Conservation (phyloP, 2,113 vertebrate genomes). For the Carlito syrichta region DNA sequence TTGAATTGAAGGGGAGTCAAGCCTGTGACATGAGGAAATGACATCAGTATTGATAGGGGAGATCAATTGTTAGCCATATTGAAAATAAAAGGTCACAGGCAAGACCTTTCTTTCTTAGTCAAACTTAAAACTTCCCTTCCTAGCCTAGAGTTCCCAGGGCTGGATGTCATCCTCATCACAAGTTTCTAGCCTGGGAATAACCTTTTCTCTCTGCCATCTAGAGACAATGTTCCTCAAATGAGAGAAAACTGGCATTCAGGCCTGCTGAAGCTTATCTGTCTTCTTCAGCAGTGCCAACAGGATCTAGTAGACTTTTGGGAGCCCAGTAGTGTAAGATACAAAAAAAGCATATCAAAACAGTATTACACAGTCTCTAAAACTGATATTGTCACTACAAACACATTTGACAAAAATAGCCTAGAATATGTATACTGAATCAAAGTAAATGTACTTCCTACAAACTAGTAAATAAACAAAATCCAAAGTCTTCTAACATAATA, state of each 20-base stretch:
- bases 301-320: background rate
- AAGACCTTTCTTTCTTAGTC: background rate
- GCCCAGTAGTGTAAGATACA: background rate
- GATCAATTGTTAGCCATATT: too few species aligned
- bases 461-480: background rate
- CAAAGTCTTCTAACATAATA: background rate
- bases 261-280: background rate
- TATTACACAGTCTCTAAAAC: background rate
- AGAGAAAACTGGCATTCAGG: background rate
- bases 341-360: background rate
- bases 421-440: background rate
- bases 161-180: background rate
- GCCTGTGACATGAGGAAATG: background rate
- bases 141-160: accelerated
- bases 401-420: background rate
- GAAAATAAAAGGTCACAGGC: background rate
- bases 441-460: background rate
- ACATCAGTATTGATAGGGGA: background rate
- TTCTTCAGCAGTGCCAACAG: background rate
- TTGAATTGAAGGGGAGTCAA: background rate
- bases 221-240: background rate
- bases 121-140: background rate
- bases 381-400: background rate
- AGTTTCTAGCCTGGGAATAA: background rate
- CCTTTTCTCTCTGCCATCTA: background rate